A percentile compares a stretch with the other conserved stretches of the same genome.
phyloP scores from a whole-genome alignment of 2,113 vertebrate genomes.

The Salvelinus fontinalis region DNA sequence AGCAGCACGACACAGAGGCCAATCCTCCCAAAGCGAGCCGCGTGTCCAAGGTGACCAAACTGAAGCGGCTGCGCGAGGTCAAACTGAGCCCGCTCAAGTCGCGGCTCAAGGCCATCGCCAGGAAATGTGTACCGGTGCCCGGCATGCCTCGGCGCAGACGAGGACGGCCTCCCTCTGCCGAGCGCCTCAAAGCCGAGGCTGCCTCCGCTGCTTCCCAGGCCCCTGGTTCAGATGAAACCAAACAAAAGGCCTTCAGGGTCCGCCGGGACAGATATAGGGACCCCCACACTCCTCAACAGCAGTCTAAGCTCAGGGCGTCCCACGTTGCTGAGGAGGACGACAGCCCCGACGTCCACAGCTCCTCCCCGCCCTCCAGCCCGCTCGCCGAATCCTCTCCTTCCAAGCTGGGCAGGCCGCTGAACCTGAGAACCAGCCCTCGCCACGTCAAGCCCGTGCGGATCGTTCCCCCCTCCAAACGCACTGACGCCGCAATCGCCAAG shows the following conservation, averaged over 20 bases:
- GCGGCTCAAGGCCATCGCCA: constrained; percentile 85
- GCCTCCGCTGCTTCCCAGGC: constrained; percentile 64
- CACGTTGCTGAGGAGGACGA: constrained; percentile 59
- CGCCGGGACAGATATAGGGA: constrained; percentile 79
- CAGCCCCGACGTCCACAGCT: constrained; percentile 54
- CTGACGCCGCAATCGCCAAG: constrained; percentile 93
- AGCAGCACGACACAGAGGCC: constrained; percentile 66
- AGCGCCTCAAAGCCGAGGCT: constrained; percentile 84
- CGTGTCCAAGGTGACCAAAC: constrained; percentile 78
- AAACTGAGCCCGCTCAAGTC: constrained; percentile 92
- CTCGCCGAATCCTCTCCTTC: constrained; percentile 71
- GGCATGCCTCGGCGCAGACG: constrained; percentile 82
- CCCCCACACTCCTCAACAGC: constrained; percentile 53
- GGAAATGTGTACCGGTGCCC: constrained; percentile 77
- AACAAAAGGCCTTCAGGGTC: constrained; percentile 83
- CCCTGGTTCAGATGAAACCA: constrained; percentile 68
- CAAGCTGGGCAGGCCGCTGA: constrained; percentile 72
- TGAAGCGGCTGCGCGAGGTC: constrained; percentile 88
- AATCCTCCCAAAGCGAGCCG: constrained; percentile 63
- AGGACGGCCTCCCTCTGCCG: constrained; percentile 89
- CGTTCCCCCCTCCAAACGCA: constrained; percentile 92
- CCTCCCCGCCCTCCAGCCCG: constrained; percentile 58
- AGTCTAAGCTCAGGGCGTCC: constrained; percentile 51
- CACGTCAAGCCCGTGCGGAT: constrained; percentile 93
- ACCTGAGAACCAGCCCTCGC: constrained; percentile 90